phyloP scores from a whole-genome alignment of 2,888 invertebrate genomes.

The Sicus ferrugineus region DNA sequence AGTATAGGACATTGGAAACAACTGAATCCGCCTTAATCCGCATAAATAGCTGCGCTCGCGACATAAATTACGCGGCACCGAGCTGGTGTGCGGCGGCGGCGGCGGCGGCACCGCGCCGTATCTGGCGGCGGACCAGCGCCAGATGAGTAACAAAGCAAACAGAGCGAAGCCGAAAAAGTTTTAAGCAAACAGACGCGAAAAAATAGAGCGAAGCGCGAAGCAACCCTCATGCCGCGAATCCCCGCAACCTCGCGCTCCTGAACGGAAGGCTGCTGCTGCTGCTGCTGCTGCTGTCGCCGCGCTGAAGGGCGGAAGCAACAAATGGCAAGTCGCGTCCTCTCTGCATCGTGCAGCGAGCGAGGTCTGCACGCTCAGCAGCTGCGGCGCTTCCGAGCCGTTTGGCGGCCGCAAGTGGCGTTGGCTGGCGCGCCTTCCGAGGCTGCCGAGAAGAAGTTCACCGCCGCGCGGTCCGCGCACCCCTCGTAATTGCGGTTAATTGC shows the following conservation, averaged over 20 bases:
- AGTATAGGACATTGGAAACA: neutral
- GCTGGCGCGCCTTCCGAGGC: constrained; percentile 10
- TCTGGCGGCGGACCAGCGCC: too few species aligned
- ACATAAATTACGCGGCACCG: constrained; percentile 8
- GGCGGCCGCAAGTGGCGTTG: constrained; percentile 50
- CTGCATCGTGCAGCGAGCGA: constrained; percentile 7
- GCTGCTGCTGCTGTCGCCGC: too few species aligned
- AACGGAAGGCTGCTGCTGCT: too few species aligned
- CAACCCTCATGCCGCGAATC: constrained; percentile 8
- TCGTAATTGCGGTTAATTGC: constrained; percentile 60
- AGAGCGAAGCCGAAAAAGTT: constrained; percentile 11
- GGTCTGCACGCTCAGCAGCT: constrained; percentile 59
- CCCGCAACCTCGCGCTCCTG: neutral
- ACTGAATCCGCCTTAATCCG: constrained; percentile 10
- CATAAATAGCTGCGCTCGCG: constrained; percentile 17
- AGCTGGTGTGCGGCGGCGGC: too few species aligned
- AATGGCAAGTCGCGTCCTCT: constrained; percentile 22
- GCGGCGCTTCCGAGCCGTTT: constrained; percentile 58
- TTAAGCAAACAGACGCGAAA: constrained; percentile 17
- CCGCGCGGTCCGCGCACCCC: constrained; percentile 39
- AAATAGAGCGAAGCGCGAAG: neutral
- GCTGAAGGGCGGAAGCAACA: constrained; percentile 2
- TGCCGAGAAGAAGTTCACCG: neutral
- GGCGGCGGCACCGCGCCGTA: neutral
- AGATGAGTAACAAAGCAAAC: constrained; percentile 23